These are phyloP conservation scores for Pharmacophagus antenor DNA, from an alignment of 2,888 invertebrate genomes.

Conservation along the genomic window DNA sequence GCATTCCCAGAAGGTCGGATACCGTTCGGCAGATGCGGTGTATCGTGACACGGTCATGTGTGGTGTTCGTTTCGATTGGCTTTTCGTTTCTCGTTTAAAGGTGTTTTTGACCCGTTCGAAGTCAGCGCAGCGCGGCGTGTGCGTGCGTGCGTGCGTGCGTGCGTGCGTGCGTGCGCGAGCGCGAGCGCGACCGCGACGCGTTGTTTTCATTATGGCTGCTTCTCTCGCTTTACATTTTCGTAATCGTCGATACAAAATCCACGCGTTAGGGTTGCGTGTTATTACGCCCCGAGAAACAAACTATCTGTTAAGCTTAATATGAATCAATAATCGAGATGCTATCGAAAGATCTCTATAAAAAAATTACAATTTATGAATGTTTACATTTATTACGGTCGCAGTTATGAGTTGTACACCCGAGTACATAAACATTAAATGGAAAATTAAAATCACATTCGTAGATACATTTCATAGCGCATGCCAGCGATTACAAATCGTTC, in stretches of 20 bases:
- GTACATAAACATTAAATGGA: neutral
- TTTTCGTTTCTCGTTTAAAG: slow-evolving; percentile 72
- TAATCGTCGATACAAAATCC: slow-evolving; percentile 69
- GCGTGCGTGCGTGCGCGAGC: slow-evolving; percentile 54
- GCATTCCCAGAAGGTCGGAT: slow-evolving; percentile 77
- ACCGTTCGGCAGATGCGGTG: slow-evolving; percentile 75
- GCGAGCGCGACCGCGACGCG: slow-evolving; percentile 53
- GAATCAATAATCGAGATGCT: too few relatives aligned
- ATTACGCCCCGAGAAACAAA: too few relatives aligned
- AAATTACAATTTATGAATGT: too few relatives aligned
- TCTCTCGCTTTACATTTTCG: slow-evolving; percentile 77
- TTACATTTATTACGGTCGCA: neutral
- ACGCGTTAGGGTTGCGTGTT: slow-evolving; percentile 60
- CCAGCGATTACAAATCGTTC: slow-evolving; percentile 7
- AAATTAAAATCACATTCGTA: slow-evolving; percentile 11
- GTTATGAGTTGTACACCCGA: neutral
- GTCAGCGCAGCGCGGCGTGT: too few relatives aligned
- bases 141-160: slow-evolving; percentile 57
- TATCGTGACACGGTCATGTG: slow-evolving; percentile 77
- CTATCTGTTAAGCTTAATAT: too few relatives aligned
- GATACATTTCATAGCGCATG: neutral
- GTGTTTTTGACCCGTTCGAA: slow-evolving; percentile 79
- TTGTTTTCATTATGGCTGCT: slow-evolving; percentile 75
- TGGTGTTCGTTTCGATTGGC: slow-evolving; percentile 71
- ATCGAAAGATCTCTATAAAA: too few relatives aligned